Conservation (phyloP, 2,113 vertebrate species). For the Bufo gargarizans region DNA sequence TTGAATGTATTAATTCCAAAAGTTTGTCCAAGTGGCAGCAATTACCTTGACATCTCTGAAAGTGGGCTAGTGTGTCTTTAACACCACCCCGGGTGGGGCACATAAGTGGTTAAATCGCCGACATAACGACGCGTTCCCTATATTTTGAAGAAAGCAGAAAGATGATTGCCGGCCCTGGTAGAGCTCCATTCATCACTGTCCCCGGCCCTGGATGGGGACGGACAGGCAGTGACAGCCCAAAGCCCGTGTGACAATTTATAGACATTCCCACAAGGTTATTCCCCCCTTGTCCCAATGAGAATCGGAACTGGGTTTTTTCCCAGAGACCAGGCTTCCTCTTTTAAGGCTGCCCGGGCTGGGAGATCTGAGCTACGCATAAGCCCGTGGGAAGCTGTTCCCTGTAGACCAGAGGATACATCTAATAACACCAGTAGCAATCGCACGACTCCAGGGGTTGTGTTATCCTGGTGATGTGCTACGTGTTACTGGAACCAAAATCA, state of each 20-base stretch:
- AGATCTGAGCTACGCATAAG: conserved; percentile 11
- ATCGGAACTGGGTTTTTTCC: conserved; percentile 51
- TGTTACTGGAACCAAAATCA: neutral
- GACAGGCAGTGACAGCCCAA: conserved; percentile 5
- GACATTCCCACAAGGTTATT: conserved; percentile 53
- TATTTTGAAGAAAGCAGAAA: neutral
- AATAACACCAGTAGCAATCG: conserved; percentile 5
- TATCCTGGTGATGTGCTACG: neutral
- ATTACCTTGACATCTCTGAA: neutral
- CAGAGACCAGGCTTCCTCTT: conserved; percentile 50
- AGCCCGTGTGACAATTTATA: conserved; percentile 44
- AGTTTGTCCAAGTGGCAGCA: conserved; percentile 16
- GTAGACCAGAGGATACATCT: conserved; percentile 15
- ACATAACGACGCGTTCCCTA: neutral
- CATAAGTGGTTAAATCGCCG: neutral
- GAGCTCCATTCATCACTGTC: conserved; percentile 38
- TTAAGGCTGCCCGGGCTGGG: conserved; percentile 25
- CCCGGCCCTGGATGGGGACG: conserved; percentile 15
- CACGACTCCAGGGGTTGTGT: neutral
- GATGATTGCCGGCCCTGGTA: neutral
- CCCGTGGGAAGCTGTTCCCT: conserved; percentile 51
- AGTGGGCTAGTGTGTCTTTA: neutral
- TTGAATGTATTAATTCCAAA: neutral
- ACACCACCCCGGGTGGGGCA: neutral
- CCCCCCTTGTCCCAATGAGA: conserved; percentile 48